Conservation (phyloP, 2,113 vertebrate genomes). For the Donacobius atricapilla region DNA sequence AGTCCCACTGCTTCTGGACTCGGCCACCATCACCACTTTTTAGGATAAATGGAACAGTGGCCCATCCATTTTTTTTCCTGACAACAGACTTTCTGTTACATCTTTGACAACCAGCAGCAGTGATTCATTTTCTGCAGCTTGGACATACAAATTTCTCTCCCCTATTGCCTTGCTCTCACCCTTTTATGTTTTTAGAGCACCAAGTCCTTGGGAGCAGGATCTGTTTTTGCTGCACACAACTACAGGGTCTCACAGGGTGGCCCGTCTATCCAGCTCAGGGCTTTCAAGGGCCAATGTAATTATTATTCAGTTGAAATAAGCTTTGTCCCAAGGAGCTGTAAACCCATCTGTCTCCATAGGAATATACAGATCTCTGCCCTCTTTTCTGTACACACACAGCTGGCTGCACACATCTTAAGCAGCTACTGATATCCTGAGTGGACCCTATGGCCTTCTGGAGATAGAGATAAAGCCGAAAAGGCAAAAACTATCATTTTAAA, state of each 20-base stretch:
- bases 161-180: not conserved
- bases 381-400: not conserved
- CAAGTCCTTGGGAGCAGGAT: not conserved
- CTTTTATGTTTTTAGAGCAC: not conserved
- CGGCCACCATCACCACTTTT: not conserved
- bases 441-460: not conserved
- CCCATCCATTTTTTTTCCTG: not conserved
- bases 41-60: not conserved
- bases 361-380: not conserved
- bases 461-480: not conserved
- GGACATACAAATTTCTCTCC: not conserved
- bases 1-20: not conserved
- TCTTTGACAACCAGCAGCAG: not conserved
- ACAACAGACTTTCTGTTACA: not conserved
- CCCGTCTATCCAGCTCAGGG: not conserved
- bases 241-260: not conserved
- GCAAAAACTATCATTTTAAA: not conserved
- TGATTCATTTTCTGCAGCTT: not conserved
- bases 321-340: not conserved
- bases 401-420: not conserved
- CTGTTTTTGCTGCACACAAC: not conserved
- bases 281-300: not conserved
- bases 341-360: not conserved
- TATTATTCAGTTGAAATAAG: not conserved
- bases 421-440: not conserved